Base-by-base conservation (phyloP, 2,888 invertebrate genomes). In the Atethmia centrago region DNA sequence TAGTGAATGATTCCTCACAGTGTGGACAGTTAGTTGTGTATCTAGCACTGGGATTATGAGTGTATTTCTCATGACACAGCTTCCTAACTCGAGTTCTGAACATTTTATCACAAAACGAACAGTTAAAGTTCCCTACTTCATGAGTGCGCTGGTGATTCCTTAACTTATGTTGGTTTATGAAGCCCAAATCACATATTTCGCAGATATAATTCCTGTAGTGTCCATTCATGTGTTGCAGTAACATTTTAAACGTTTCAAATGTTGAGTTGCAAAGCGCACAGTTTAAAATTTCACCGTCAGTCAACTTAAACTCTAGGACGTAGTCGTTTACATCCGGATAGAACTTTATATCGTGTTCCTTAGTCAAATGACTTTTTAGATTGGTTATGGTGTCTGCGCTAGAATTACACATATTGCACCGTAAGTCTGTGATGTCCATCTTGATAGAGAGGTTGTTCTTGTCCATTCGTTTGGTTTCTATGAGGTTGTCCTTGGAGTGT, bases 161-260 rank as follows among this genome's bases (percentile, higher is more conserved):
- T 45, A 95, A 79, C 19, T 94, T 89, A 61, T 95, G 94, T 51
- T 92, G 93, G 47, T 95, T 95, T 31, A 95, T 92, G 71, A 94
- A 96, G 0, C 95, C 95, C 80, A 93, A 78, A 73, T 95, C 95
- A 66, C 96, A 96, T 0, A 92, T 90, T 2, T 94, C 94, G 47
- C 96, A 96, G 0, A 95, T 90, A 74, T 91, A 95, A 68, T 95
- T 95, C 36, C 95, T 90, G 66, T 95, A 95, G 83, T 95, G 96
- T 0, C 94, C 92, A 45, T 95, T 95, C 95, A 96, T 95, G 25
- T 96, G 96, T 76, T 95, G 95, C 0, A 94, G 25, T 0, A 95
- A 65, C 93, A 94, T 95, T 87, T 95, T 95, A 45, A 95, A 95
- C 0, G 95, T 95, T 64, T 95, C 95, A 70, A 91, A 96, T 0